These are phyloP conservation scores for Clarias platycephalus DNA, from an alignment of 2,797 vertebrate species.

Conservation along the genomic window DNA sequence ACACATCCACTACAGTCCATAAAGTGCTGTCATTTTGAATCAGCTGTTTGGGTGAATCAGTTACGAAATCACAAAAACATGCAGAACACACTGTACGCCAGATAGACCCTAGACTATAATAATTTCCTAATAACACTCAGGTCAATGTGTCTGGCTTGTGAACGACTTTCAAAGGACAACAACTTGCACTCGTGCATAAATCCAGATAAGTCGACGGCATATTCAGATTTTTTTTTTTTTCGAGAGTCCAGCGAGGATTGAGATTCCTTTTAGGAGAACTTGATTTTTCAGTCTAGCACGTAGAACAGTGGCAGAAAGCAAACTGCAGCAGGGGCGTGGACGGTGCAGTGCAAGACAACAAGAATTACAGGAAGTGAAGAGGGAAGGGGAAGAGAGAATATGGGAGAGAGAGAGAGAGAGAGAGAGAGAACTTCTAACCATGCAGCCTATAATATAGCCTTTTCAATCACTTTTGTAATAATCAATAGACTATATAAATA, in stretches of 20 bases:
- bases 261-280: constrained; percentile 36
- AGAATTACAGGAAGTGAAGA: constrained; percentile 80
- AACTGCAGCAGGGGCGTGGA: constrained; percentile 58
- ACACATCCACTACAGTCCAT: not conserved
- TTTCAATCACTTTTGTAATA: not conserved
- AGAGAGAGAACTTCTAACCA: constrained; percentile 40
- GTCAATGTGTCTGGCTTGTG: not conserved
- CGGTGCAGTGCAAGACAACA: constrained; percentile 67
- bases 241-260: not conserved
- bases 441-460: constrained; percentile 50
- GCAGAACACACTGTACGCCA: not conserved
- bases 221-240: not conserved
- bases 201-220: not conserved
- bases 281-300: constrained; percentile 39
- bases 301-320: constrained; percentile 42
- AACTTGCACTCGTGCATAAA: not conserved
- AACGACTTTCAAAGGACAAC: not conserved
- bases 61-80: not conserved
- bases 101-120: not conserved
- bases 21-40: not conserved
- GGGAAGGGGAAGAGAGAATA: constrained; percentile 50
- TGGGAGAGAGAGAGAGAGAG: constrained; percentile 23
- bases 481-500: not conserved
- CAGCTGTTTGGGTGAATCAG: no score
- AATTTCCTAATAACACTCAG: not conserved